Percentiles rank a stretch among this genome's conserved stretches.
Evolutionary conservation across 92 coral and sea anemone species (phyloP).

Genomic region (Metridium senile): DNA sequence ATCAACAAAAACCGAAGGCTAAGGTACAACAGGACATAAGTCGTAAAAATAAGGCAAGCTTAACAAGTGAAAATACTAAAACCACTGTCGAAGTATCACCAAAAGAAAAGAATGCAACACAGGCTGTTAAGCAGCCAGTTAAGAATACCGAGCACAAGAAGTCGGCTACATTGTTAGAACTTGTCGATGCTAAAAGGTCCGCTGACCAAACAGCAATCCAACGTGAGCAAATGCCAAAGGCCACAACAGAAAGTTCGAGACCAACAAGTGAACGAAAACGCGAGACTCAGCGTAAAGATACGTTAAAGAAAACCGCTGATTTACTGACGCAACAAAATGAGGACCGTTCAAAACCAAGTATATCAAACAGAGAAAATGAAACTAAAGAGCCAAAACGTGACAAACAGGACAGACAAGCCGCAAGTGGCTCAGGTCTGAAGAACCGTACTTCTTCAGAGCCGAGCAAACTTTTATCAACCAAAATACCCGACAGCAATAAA

Average conservation of each 20-base stretch:
- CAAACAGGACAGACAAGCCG: background rate
- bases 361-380: background rate
- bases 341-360: background rate
- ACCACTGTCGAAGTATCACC: background rate
- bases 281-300: background rate
- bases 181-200: slow-evolving; percentile 2
- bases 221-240: background rate
- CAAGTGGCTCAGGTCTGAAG: background rate
- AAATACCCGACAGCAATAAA: background rate
- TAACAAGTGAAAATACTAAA: background rate
- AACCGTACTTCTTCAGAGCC: background rate
- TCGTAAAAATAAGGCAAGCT: background rate
- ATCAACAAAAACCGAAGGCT: background rate
- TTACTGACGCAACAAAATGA: background rate
- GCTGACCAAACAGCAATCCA: background rate
- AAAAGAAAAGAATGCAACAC: background rate
- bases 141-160: background rate
- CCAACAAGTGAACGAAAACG: background rate
- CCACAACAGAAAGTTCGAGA: background rate
- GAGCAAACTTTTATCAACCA: background rate
- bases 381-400: background rate
- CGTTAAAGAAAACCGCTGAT: background rate
- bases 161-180: slow-evolving; percentile 10
- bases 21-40: background rate
- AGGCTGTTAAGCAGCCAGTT: background rate